Evolutionary conservation across 2,113 vertebrate genomes (phyloP), one percentile per base, ranked within the genome.

Genomic region (Synodontis membranacea): DNA sequence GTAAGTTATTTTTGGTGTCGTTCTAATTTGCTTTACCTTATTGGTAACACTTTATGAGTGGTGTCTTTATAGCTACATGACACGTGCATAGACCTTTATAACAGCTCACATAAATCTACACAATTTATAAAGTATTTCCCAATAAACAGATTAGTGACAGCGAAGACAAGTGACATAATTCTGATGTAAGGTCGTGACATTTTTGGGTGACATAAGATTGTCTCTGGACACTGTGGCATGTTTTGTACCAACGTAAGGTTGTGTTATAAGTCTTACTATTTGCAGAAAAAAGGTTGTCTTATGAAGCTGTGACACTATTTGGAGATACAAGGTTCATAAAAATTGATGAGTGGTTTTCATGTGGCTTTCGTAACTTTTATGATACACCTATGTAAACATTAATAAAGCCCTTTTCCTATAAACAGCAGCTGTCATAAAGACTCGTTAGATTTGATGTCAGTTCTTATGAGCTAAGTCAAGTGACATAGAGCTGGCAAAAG

Each of bases 1-100:
- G 98, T 99, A 92, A 96, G 97, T 91, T 75, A 25, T 87, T 58
- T 86, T 76, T 76, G 5, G 25, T 76, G 39, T 23, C 44, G 39
- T 44, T 37, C 3, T 44, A 25, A 42, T 76, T 50, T 76, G 28
- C 4, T 5, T 70, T 70, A 37, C 37, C 44, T 44, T 4, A 15
- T 46, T 14, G 5, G 11, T 17, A 46, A 15, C 5, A n/a, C 2
- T 76, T 44, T 70, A 6, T 12, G 39, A 46, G 21, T 75, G 25
- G 25, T 48, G 15, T 46, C 46, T 1, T 15, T 46, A 14, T 74
- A 42, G 23, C 70, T 74, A 46, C 23, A 74, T 44, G 11, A n/a
- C 23, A 42, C 23, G 4, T 15, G 17, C 15, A 15, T 34, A 66
- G 15, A 28, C 28, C 9, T 34, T 37, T 0, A 70, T 8, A 39